These are phyloP conservation scores for Hydractinia symbiolongicarpus DNA, from an alignment of 30 jellyfish, hydroid and myxozoan genomes.

Conservation along the genomic window DNA sequence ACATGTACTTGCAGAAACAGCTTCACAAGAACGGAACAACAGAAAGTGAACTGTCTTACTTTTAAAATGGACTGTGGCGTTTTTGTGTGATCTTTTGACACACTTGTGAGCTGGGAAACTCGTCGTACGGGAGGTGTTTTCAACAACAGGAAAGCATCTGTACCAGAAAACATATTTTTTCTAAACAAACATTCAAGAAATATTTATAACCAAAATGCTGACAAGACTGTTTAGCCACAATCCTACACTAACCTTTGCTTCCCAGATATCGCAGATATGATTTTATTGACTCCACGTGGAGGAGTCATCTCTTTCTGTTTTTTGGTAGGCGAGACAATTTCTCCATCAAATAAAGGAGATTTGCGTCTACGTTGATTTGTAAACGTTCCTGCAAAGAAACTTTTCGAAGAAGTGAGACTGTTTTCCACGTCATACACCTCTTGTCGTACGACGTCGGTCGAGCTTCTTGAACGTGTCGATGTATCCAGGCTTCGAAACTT, in stretches of 20 bases:
- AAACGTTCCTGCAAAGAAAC: conserved; percentile 16
- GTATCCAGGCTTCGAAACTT: conserved; percentile 4
- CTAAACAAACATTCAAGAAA: neutral
- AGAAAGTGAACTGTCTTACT: conserved; percentile 13
- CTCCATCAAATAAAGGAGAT: conserved; percentile 40
- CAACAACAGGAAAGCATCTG: conserved; percentile 29
- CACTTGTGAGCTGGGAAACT: neutral
- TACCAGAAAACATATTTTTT: conserved; percentile 15
- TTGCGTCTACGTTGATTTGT: conserved; percentile 37
- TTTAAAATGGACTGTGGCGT: conserved; percentile 39
- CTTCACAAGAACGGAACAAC: neutral
- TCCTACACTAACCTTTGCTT: too few relatives aligned
- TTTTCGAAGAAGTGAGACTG: neutral
- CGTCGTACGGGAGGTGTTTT: conserved; percentile 35
- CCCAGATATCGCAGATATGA: too few relatives aligned
- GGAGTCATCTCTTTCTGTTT: conserved; percentile 23
- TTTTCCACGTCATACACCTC: conserved; percentile 6
- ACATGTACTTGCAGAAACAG: neutral
- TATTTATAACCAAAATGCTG: neutral
- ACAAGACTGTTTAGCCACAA: too few relatives aligned
- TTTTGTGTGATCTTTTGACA: neutral
- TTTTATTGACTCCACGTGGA: neutral
- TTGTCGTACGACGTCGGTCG: neutral
- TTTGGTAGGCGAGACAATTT: conserved; percentile 33
- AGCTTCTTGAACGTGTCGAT: neutral